Percentiles rank a stretch among this genome's conserved stretches.
Evolutionary conservation across 2,113 vertebrate genomes (phyloP).

Genomic region (Charina bottae): DNA sequence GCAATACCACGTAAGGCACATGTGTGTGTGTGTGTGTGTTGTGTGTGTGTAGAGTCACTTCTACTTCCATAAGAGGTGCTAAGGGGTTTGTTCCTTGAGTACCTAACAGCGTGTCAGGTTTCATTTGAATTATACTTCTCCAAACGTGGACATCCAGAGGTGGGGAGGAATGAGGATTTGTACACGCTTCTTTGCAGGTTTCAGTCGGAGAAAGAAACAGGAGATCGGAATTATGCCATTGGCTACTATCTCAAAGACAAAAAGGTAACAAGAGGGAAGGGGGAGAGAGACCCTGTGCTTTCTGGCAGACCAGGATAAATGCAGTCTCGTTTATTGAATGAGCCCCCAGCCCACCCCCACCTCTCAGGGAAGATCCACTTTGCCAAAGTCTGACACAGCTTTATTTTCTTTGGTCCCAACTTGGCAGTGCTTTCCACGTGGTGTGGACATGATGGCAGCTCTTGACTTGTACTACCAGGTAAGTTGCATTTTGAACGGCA

Average conservation of each 20-base stretch:
- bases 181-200: conserved; percentile 3
- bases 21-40: neutral
- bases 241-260: conserved; percentile 26
- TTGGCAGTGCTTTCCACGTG: conserved; percentile 92
- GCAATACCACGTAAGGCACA: conserved; percentile 22
- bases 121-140: neutral
- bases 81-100: neutral
- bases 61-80: neutral
- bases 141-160: neutral
- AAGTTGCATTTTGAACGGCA: conserved; percentile 49
- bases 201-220: conserved; percentile 23
- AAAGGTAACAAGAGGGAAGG: neutral
- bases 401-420: neutral
- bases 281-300: neutral
- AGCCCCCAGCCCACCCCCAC: too few species aligned
- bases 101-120: neutral
- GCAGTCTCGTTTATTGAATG: neutral
- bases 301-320: neutral
- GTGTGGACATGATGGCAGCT: conserved; percentile 93
- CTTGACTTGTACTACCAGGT: conserved; percentile 99
- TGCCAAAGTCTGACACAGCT: neutral
- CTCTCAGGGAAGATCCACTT: neutral
- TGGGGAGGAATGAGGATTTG: neutral
- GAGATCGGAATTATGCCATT: conserved; percentile 32
- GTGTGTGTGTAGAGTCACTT: neutral